Conservation (phyloP, 2,888 invertebrate genomes). For the Caenorhabditis parvicauda region DNA sequence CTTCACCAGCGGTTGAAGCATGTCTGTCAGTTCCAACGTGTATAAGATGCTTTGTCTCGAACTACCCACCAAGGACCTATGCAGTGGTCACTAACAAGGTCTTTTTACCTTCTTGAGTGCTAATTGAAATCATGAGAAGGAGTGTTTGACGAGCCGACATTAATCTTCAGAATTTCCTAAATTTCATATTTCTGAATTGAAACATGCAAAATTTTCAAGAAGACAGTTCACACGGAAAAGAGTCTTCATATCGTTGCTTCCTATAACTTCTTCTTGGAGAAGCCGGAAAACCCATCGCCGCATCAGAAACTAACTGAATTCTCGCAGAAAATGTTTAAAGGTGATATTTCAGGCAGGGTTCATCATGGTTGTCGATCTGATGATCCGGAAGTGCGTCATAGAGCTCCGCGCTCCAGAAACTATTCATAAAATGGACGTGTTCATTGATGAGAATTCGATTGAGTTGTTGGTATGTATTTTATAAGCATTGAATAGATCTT, state of each 20-base stretch:
- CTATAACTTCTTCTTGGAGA: neutral
- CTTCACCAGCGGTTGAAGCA: slow-evolving; percentile 15
- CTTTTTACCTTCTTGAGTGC: no score
- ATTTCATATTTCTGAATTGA: neutral
- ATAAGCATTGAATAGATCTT: no score
- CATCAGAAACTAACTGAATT: no score
- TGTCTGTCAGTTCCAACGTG: slow-evolving; percentile 28
- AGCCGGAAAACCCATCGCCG: neutral
- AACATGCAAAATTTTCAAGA: neutral
- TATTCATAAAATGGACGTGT: slow-evolving; percentile 41
- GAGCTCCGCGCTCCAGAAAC: slow-evolving; percentile 43
- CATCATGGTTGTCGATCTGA: slow-evolving; percentile 41
- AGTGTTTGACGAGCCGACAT: neutral
- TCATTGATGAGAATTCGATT: slow-evolving; percentile 28
- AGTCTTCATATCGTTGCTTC: slow-evolving; percentile 4
- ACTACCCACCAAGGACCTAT: slow-evolving; percentile 24
- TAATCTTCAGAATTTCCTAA: neutral
- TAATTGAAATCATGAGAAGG: neutral
- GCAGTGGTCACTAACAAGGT: slow-evolving; percentile 32
- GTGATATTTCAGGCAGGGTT: slow-evolving; percentile 36
- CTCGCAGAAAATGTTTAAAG: neutral
- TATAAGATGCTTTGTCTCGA: slow-evolving; percentile 29
- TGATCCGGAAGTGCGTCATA: slow-evolving; percentile 30
- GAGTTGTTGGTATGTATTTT: slow-evolving; percentile 36
- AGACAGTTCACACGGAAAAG: neutral